Base-by-base conservation (phyloP, 2,113 vertebrate species). In the Rhinopomastus cyanomelas region DNA sequence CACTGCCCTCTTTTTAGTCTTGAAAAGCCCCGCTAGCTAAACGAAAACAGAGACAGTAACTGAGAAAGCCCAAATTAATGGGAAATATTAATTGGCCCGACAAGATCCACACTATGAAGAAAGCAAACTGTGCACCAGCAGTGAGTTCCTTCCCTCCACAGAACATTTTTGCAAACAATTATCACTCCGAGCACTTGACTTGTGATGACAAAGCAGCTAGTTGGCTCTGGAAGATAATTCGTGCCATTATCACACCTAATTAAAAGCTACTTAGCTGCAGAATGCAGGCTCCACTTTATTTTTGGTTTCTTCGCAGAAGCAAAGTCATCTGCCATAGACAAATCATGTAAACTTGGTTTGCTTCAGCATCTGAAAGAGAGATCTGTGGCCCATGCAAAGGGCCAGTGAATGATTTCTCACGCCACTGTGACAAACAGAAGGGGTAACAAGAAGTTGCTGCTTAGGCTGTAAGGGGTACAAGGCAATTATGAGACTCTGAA, bases 201-300 rank as follows among this genome's bases (percentile, higher is more conserved):
- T 91, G 89, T 94, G 93, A 90, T 88, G 55, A 8, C 2, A 5
- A 48, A 94, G 57, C 52, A 94, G 57, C 52, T 93, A 65, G 36
- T 90, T 62, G 75, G 84, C 57, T 89, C 49, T 75, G 32, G 85
- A 95, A 93, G 79, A 89, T 91, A 89, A 94, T 89, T 85, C 86
- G 37, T 61, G 77, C 82, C 84, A 94, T 91, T 92, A 88, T 73
- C 88, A 68, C 81, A 88, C 61, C 61, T 94, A 94, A 96, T 95
- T 92, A 95, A 95, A 94, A 78, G 53, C 66, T 82, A 90, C 88
- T 91, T 86, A 90, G 73, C 78, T 90, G 62, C 64, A 81, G 73
- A 89, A 90, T 48, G 30, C 81, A 36, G 62, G 65, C n/a, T 81
- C 36, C 1, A 0, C 26, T 91, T 87, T 92, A 88, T 88, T 92